Conservation (phyloP, 1,140 invertebrate species). For the Diprion similis region DNA sequence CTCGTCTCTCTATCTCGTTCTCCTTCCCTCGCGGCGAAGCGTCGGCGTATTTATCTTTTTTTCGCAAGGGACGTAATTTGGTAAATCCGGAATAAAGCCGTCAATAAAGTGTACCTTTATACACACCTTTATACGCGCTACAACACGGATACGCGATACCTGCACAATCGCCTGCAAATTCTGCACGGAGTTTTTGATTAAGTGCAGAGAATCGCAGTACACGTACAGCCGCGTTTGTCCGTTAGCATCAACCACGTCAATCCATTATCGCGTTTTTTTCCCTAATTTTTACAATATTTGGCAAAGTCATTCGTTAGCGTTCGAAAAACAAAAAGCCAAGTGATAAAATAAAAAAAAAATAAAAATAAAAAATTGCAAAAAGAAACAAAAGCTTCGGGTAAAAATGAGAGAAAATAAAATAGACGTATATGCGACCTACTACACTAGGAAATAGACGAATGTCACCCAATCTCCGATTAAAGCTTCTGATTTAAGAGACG, state of each 20-base stretch:
- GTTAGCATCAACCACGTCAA: neutral
- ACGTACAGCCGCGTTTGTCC: neutral
- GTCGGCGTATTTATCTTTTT: constrained; percentile 5
- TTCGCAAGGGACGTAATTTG: neutral
- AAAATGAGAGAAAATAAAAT: too few species aligned
- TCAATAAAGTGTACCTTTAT: neutral
- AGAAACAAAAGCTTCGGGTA: too few species aligned
- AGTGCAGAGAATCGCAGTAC: neutral
- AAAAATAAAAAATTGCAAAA: too few species aligned
- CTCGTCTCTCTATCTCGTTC: too few species aligned
- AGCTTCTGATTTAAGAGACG: constrained; percentile 24
- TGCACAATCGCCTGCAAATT: too few species aligned
- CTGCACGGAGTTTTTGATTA: too few species aligned
- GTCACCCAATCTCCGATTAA: constrained; percentile 25
- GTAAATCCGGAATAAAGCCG: constrained; percentile 2
- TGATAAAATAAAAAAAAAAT: too few species aligned
- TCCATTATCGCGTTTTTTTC: neutral
- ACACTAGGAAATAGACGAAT: constrained; percentile 10
- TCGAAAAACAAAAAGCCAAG: too few species aligned
- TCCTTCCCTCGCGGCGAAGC: neutral
- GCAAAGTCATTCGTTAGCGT: too few species aligned
- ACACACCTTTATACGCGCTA: neutral
- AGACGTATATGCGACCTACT: too few species aligned
- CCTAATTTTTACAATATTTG: too few species aligned
- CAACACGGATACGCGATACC: neutral